Percentiles rank a stretch among this genome's conserved stretches.
phyloP scores from a whole-genome alignment of 1,140 invertebrate genomes.

The Battus philenor region DNA sequence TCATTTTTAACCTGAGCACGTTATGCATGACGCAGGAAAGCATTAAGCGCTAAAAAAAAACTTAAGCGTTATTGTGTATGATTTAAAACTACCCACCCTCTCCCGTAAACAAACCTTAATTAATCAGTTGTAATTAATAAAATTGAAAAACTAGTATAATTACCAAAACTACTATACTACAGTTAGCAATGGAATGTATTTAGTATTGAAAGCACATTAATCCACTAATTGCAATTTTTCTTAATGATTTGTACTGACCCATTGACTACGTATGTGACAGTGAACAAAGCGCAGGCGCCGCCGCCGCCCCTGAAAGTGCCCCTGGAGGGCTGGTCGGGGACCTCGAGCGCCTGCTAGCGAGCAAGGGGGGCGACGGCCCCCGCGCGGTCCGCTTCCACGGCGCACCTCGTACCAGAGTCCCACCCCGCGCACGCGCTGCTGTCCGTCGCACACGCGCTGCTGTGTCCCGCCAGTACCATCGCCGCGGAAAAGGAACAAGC shows the following conservation, averaged over 20 bases:
- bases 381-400: slow-evolving; percentile 27
- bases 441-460: slow-evolving; percentile 48
- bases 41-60: too few species aligned
- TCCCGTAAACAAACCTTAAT: too few species aligned
- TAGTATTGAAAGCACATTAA: too few species aligned
- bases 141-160: too few species aligned
- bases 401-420: slow-evolving; percentile 34
- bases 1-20: too few species aligned
- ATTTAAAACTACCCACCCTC: too few species aligned
- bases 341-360: slow-evolving; percentile 64
- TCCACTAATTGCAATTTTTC: background rate
- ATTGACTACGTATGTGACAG: slow-evolving; percentile 20
- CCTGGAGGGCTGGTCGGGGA: slow-evolving; percentile 55
- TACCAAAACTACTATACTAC: too few species aligned
- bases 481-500: slow-evolving; percentile 18
- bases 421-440: slow-evolving; percentile 59
- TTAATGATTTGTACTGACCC: background rate
- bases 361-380: slow-evolving; percentile 44
- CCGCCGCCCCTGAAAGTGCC: slow-evolving; percentile 54
- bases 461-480: slow-evolving; percentile 40
- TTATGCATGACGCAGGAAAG: too few species aligned
- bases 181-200: too few species aligned
- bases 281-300: slow-evolving; percentile 58
- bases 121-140: too few species aligned
- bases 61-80: too few species aligned